Percentiles rank a stretch among this genome's conserved stretches.
Conservation (phyloP, 2,888 invertebrate species). For the Melangyna quadrimaculata region DNA sequence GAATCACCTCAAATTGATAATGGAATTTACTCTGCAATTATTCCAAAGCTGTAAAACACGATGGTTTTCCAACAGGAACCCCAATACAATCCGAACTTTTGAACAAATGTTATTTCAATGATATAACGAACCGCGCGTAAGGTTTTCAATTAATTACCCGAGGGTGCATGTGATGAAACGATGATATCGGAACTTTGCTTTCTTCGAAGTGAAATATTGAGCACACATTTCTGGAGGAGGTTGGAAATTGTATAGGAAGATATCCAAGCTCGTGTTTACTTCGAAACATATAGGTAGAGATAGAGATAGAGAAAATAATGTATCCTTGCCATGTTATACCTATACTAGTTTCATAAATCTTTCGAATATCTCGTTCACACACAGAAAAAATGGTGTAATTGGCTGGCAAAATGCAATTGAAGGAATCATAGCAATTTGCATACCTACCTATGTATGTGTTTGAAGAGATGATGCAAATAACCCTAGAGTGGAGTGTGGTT, state of each 20-base stretch:
- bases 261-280: neutral
- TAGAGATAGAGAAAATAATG: neutral
- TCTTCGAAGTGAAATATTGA: slow-evolving; percentile 52
- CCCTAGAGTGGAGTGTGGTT: slow-evolving; percentile 25
- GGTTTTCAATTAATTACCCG: slow-evolving; percentile 63
- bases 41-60: slow-evolving; percentile 62
- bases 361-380: slow-evolving; percentile 13
- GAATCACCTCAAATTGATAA: slow-evolving; percentile 38
- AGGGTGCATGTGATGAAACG: slow-evolving; percentile 67
- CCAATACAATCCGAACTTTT: slow-evolving; percentile 38
- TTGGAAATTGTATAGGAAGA: neutral
- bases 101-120: slow-evolving; percentile 67
- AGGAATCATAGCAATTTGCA: slow-evolving; percentile 54
- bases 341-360: slow-evolving; percentile 33
- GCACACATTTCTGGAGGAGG: neutral
- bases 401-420: slow-evolving; percentile 59
- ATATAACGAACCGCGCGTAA: slow-evolving; percentile 24
- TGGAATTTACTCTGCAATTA: slow-evolving; percentile 53
- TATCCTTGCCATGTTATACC: slow-evolving; percentile 30
- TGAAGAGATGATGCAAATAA: slow-evolving; percentile 9
- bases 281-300: neutral
- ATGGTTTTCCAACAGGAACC: slow-evolving; percentile 7
- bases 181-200: slow-evolving; percentile 55
- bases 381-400: slow-evolving; percentile 46
- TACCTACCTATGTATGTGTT: neutral